Percentiles rank a stretch among this genome's conserved stretches.
phyloP scores from a whole-genome alignment of 30 jellyfish, hydroid and myxozoan genomes.

The Euphysa ruthae region DNA sequence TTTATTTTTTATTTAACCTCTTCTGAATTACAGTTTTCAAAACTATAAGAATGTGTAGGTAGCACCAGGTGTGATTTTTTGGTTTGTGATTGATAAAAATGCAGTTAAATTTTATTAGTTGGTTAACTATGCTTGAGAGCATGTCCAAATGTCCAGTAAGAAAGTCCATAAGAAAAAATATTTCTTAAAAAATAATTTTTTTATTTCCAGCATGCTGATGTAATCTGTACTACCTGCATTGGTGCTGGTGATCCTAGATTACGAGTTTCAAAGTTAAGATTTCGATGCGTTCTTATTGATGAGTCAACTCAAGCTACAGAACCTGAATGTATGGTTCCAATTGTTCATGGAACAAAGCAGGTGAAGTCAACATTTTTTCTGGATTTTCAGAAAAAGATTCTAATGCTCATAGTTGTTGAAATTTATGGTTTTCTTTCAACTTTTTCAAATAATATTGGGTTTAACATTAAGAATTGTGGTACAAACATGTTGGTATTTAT shows the following conservation, averaged over 20 bases:
- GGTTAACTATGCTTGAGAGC: no score
- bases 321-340: constrained; percentile 99
- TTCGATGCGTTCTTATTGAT: constrained; percentile 94
- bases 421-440: neutral
- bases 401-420: neutral
- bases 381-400: neutral
- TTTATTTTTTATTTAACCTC: neutral
- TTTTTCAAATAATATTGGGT: neutral
- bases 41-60: no score
- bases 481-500: no score
- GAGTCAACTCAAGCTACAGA: constrained; percentile 99
- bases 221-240: constrained; percentile 94
- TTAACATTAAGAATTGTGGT: no score
- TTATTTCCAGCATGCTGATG: constrained; percentile 97
- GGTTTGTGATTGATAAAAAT: no score
- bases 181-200: no score
- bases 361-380: constrained; percentile 7
- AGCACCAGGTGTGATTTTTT: no score
- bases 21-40: no score
- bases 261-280: constrained; percentile 60
- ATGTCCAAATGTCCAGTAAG: no score
- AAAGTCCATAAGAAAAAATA: no score
- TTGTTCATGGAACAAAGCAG: constrained; percentile 96
- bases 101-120: no score
- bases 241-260: constrained; percentile 99